Percentiles rank a stretch among this genome's conserved stretches.
These are phyloP conservation scores for Clarias laeviceps DNA, from an alignment of 2,797 vertebrate species.

Conservation along the genomic window DNA sequence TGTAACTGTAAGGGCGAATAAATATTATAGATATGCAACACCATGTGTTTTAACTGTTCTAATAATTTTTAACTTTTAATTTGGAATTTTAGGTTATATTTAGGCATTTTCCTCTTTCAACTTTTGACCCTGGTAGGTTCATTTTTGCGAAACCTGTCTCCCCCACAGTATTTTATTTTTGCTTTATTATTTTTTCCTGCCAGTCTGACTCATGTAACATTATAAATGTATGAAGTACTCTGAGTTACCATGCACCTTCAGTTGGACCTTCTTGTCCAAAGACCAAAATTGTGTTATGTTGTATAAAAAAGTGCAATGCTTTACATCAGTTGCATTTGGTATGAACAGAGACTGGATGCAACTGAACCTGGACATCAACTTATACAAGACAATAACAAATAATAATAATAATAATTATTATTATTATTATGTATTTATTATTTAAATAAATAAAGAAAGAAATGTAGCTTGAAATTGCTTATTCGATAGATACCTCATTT, in stretches of 20 bases:
- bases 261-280: background rate
- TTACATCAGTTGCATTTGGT: background rate
- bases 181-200: background rate
- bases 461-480: background rate
- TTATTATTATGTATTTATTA: too few relatives aligned
- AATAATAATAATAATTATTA: too few relatives aligned
- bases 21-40: background rate
- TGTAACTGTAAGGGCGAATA: background rate
- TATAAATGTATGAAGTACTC: conserved; percentile 32
- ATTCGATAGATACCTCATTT: background rate
- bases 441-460: background rate
- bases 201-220: background rate
- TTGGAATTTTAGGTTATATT: background rate
- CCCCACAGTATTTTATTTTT: background rate
- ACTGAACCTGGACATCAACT: background rate
- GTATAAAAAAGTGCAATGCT: background rate
- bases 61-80: background rate
- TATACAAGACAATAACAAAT: too few relatives aligned
- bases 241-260: background rate
- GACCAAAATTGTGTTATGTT: background rate
- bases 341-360: background rate
- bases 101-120: background rate
- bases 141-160: background rate
- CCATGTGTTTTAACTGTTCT: background rate
- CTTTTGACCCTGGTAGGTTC: background rate